Evolutionary conservation across 2,797 vertebrate genomes (phyloP).

Genomic region (Apogon hyalosoma): DNA sequence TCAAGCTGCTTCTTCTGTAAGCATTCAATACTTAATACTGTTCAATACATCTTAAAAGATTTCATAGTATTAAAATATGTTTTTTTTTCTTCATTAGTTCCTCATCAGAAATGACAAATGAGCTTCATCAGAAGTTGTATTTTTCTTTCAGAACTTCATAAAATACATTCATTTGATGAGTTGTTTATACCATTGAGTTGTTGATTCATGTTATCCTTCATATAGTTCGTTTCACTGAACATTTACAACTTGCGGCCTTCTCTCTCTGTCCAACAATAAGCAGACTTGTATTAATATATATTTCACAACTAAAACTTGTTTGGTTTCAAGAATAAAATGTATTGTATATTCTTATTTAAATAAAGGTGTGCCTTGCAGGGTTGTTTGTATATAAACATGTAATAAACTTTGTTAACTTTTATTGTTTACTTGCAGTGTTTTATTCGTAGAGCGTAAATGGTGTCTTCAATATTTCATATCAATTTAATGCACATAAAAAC

Average conservation of each 20-base stretch:
- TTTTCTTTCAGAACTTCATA: slow-evolving; percentile 1
- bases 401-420: slow-evolving; percentile 89
- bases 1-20: slow-evolving; percentile 16
- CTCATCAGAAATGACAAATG: slow-evolving; percentile 7
- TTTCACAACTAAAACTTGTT: slow-evolving; percentile 77
- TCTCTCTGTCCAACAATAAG: slow-evolving; percentile 66
- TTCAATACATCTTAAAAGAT: slow-evolving; percentile 14
- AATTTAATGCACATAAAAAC: no score
- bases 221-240: slow-evolving; percentile 38
- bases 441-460: no score
- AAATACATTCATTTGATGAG: slow-evolving; percentile 28
- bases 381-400: slow-evolving; percentile 89
- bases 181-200: slow-evolving; percentile 49
- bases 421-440: slow-evolving; percentile 59
- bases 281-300: slow-evolving; percentile 84
- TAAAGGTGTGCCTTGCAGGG: slow-evolving; percentile 87
- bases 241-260: slow-evolving; percentile 62
- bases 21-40: neutral
- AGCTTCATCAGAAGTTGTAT: slow-evolving; percentile 16
- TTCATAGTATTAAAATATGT: slow-evolving; percentile 7
- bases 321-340: slow-evolving; percentile 76
- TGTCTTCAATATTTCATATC: no score
- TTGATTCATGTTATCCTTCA: slow-evolving; percentile 27
- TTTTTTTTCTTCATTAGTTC: slow-evolving; percentile 9
- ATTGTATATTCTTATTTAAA: slow-evolving; percentile 89